Conservation (phyloP, 2,888 invertebrate genomes). For the Omphaloscelis lunosa region DNA sequence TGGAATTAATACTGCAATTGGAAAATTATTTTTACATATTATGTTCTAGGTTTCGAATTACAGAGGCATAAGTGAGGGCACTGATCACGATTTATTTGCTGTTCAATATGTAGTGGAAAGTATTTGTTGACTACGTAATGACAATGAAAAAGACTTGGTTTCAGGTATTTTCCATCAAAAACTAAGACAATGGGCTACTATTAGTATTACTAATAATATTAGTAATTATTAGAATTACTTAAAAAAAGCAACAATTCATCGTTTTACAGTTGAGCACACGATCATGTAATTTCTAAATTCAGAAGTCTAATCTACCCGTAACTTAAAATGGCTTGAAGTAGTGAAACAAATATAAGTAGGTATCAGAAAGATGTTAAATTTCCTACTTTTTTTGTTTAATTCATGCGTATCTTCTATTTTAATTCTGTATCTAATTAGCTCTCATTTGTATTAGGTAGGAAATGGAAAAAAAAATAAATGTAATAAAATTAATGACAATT, state of each 20-base stretch:
- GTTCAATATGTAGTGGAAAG: not conserved
- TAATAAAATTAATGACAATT: slow-evolving; percentile 48
- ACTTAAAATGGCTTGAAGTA: not conserved
- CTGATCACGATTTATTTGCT: not conserved
- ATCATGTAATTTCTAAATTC: slow-evolving; percentile 4
- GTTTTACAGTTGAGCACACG: not conserved
- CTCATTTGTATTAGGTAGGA: slow-evolving; percentile 8
- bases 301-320: not conserved
- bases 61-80: not conserved
- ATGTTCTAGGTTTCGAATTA: not conserved
- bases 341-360: not conserved
- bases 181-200: not conserved
- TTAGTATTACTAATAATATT: too few species aligned
- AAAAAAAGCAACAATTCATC: not conserved
- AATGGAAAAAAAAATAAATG: slow-evolving; percentile 4
- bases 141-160: too few species aligned
- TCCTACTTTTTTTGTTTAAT: not conserved
- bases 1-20: not conserved
- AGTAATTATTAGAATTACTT: too few species aligned
- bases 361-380: not conserved
- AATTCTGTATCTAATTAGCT: slow-evolving; percentile 29
- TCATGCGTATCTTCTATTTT: not conserved
- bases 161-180: not conserved
- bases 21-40: not conserved
- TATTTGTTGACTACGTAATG: not conserved